Evolutionary conservation across 1,140 invertebrate genomes (phyloP).

Genomic region (Bombus terrestris): DNA sequence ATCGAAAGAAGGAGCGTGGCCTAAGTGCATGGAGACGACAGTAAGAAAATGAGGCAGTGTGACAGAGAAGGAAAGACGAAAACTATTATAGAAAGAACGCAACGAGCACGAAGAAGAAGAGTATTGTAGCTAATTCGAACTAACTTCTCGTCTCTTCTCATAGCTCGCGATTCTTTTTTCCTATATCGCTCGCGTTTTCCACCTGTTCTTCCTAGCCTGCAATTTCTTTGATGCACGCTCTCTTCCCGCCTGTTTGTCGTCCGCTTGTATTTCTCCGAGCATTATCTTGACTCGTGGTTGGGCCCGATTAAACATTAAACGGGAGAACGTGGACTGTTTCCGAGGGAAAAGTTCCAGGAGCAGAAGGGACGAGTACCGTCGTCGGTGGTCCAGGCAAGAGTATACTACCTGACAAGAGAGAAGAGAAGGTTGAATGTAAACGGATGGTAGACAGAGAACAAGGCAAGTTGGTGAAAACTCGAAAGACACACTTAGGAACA

Average conservation of each 20-base stretch:
- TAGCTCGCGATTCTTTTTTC: not conserved
- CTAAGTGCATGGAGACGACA: not conserved
- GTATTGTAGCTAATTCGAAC: slow-evolving; percentile 4
- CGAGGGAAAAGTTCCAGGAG: slow-evolving; percentile 18
- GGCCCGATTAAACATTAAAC: slow-evolving; percentile 59
- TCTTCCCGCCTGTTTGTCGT: slow-evolving; percentile 24
- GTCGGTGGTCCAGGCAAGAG: not conserved
- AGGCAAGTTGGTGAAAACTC: not conserved
- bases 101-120: not conserved
- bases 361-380: not conserved
- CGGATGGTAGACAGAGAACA: not conserved
- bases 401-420: not conserved
- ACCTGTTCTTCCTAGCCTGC: not conserved
- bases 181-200: not conserved
- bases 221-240: not conserved
- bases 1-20: not conserved
- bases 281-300: slow-evolving; percentile 14
- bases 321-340: not conserved
- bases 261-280: slow-evolving; percentile 11
- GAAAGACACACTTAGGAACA: slow-evolving; percentile 13
- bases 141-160: not conserved
- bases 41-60: not conserved
- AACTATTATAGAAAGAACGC: not conserved
- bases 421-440: not conserved
- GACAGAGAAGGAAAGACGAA: not conserved